Percentiles rank a stretch among this genome's conserved stretches.
Conservation (phyloP, 1,140 invertebrate species). For the Halesus radiatus region DNA sequence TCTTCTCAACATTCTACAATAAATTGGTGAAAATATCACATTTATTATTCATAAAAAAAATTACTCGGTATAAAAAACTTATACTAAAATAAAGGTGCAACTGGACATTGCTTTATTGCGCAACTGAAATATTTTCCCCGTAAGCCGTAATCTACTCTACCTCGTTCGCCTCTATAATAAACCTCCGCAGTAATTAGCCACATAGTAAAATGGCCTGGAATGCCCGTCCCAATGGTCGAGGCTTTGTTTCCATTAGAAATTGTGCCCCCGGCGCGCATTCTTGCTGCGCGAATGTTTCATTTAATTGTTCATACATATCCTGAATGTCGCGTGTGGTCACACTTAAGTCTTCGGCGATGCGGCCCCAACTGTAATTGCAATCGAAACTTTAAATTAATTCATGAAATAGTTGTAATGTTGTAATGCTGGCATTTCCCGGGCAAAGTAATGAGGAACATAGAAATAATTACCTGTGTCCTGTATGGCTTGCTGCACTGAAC, state of each 20-base stretch:
- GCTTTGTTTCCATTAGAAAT: slow-evolving; percentile 12
- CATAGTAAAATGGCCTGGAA: background rate
- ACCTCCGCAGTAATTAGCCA: slow-evolving; percentile 33
- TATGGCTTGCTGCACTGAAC: too few relatives aligned
- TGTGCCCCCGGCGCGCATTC: background rate
- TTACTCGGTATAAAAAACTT: too few relatives aligned
- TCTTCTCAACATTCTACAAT: too few relatives aligned
- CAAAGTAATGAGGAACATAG: too few relatives aligned
- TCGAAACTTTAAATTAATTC: slow-evolving; percentile 19
- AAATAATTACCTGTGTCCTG: too few relatives aligned
- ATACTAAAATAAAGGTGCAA: too few relatives aligned
- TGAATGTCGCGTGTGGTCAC: background rate
- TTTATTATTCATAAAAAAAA: too few relatives aligned
- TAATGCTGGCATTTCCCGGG: too few relatives aligned
- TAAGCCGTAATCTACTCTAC: too few relatives aligned
- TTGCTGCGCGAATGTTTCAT: slow-evolving; percentile 16
- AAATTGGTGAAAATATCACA: too few relatives aligned
- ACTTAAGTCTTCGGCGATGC: background rate
- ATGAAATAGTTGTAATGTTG: background rate
- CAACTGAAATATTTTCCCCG: too few relatives aligned
- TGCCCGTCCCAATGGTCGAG: background rate
- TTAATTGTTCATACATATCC: slow-evolving; percentile 16
- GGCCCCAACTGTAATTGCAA: background rate
- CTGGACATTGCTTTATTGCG: too few relatives aligned
- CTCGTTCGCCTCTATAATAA: background rate